Evolutionary conservation across 2,797 vertebrate species (phyloP), one percentile per base, ranked within the genome.

Genomic region (Phataginus tetradactyla): DNA sequence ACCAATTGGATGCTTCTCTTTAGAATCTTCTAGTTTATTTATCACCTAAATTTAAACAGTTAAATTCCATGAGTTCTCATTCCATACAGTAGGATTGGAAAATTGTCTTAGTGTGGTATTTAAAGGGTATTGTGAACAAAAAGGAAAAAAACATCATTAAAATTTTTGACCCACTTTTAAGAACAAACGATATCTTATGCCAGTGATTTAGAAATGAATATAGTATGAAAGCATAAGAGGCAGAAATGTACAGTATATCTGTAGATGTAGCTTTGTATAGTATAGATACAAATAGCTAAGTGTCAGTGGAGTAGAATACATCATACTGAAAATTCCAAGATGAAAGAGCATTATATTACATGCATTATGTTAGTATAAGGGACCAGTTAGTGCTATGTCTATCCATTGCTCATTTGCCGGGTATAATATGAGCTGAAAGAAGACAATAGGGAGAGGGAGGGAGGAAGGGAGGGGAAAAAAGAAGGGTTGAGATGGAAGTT

Each of bases 21-120:
- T 77, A 72, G 57, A 88, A 53, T 69, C 32, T 37, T 89, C 61
- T n/a, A 49, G 39, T 29, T 93, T 89, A 66, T 61, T 83, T 96
- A 84, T 71, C 17, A 86, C 42, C 85, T 92, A 94, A 86, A 93
- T 93, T 66, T 92, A 83, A 90, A 53, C 27, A 91, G 27, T 57
- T 92, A 59, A 68, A 83, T 77, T 90, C 78, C 17, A 53, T 69
- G 29, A 69, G 7, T 53, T 80, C 7, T 6, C 15, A 69, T 42
- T 95, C n/a, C 4, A 66, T 13, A 42, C 25, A 53, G 20, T 15
- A 85, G 53, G 10, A 79, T 63, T 17, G 23, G 71, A 32, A 63
- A 74, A 2, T 42, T 93, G 34, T 74, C 27, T 93, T 75, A 66
- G 17, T 68, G 18, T 15, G 23, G 7, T 64, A 74, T 49, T 57